phyloP scores from a whole-genome alignment of 2,113 vertebrate genomes.

The Rhineura floridana region DNA sequence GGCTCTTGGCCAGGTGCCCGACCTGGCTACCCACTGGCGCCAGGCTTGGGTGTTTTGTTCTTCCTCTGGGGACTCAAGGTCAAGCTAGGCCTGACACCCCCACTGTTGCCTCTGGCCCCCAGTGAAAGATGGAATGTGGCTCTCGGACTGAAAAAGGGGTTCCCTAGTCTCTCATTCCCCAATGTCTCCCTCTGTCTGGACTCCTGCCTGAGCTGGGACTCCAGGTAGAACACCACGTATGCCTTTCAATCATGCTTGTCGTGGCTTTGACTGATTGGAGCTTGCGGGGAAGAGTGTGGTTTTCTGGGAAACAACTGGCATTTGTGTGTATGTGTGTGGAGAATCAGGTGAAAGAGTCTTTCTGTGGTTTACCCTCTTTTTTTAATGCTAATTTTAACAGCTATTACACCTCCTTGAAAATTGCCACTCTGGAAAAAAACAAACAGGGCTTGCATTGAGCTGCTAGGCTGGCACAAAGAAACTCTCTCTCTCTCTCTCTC shows the following conservation, averaged over 20 bases:
- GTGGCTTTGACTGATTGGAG: conserved; percentile 3
- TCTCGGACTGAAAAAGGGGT: not conserved
- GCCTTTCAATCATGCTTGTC: rapidly evolving
- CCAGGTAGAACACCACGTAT: not conserved
- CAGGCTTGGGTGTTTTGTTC: too few relatives aligned
- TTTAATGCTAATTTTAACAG: conserved; percentile 70
- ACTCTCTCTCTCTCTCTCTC: not conserved
- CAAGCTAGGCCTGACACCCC: too few relatives aligned
- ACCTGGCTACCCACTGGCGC: too few relatives aligned
- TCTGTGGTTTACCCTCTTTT: conserved; percentile 68
- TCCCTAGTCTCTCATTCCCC: conserved; percentile 4
- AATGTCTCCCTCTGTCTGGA: conserved; percentile 30
- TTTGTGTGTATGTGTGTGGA: conserved; percentile 67
- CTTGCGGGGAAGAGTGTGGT: not conserved
- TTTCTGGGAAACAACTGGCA: conserved; percentile 60
- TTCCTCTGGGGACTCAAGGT: too few relatives aligned
- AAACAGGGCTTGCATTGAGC: conserved; percentile 72
- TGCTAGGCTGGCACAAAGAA: conserved; percentile 37
- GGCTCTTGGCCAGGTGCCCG: too few relatives aligned
- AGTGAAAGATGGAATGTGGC: too few relatives aligned
- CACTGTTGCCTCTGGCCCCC: too few relatives aligned
- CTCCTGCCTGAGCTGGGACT: rapidly evolving
- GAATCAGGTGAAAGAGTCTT: conserved; percentile 69
- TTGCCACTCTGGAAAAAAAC: conserved; percentile 69
- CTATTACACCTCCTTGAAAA: conserved; percentile 69